These are phyloP conservation scores for Sarcophaga rosellei DNA, from an alignment of 2,888 invertebrate genomes.

Conservation along the genomic window DNA sequence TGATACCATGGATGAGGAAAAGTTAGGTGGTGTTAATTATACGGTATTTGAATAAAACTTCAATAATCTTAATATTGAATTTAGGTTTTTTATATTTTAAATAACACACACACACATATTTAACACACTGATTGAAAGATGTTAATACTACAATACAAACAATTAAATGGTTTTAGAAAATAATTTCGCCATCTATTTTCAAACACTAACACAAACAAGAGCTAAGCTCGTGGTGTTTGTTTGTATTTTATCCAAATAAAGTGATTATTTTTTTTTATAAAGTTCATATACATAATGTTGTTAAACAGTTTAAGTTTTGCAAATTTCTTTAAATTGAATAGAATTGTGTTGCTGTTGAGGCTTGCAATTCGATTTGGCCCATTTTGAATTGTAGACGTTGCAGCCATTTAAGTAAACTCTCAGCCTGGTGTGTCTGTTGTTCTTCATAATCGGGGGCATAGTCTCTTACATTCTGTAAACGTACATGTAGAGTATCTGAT, in stretches of 20 bases:
- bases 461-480: conserved; percentile 94
- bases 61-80: conserved; percentile 32
- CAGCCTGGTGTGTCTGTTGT: conserved; percentile 80
- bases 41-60: conserved; percentile 70
- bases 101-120: conserved; percentile 51
- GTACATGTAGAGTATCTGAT: conserved; percentile 92
- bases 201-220: conserved; percentile 36
- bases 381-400: conserved; percentile 98
- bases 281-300: background rate
- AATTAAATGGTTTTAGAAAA: background rate
- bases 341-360: conserved; percentile 95
- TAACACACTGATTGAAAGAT: conserved; percentile 45
- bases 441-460: conserved; percentile 84
- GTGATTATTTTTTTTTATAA: background rate
- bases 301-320: conserved; percentile 16
- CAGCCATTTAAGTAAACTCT: conserved; percentile 89
- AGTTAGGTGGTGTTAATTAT: conserved; percentile 72
- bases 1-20: conserved; percentile 76
- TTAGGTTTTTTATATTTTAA: conserved; percentile 51
- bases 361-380: conserved; percentile 97
- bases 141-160: conserved; percentile 40
- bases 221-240: conserved; percentile 30
- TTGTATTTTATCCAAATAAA: background rate
- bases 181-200: background rate
- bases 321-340: conserved; percentile 85